These are phyloP conservation scores for Vultur gryphus DNA, from an alignment of 2,797 vertebrate genomes.

Conservation along the genomic window DNA sequence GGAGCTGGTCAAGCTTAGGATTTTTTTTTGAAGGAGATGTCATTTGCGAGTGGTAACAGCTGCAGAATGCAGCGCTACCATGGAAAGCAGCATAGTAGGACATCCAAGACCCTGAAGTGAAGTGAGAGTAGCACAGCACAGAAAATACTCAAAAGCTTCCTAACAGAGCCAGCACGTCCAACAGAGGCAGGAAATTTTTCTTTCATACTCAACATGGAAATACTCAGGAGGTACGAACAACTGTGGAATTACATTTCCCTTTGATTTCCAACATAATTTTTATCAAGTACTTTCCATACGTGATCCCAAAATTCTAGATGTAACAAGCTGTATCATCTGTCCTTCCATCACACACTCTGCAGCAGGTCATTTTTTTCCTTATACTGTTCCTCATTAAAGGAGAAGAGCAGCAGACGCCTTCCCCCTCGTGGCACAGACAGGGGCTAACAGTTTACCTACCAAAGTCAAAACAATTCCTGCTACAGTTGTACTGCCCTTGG, in stretches of 20 bases:
- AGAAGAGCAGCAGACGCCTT: neutral
- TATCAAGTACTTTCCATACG: neutral
- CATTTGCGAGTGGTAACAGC: neutral
- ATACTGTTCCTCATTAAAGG: neutral
- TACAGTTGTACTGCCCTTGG: neutral
- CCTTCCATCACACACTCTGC: neutral
- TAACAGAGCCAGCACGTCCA: neutral
- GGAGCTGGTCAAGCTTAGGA: neutral
- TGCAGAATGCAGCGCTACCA: neutral
- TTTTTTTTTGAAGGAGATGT: neutral
- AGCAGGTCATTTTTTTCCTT: neutral
- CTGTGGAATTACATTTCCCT: neutral
- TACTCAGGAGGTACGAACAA: neutral
- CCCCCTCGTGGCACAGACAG: constrained; percentile 24
- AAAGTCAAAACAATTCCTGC: neutral
- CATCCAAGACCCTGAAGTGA: neutral
- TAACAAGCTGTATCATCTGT: neutral
- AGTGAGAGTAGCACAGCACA: neutral
- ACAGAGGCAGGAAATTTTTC: neutral
- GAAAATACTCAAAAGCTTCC: neutral
- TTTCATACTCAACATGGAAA: neutral
- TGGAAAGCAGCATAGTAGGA: neutral
- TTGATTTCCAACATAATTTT: neutral
- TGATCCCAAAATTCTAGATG: neutral
- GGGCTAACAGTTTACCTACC: neutral